Conservation (phyloP, 2,888 invertebrate species). For the Trachelus iudaicus region DNA sequence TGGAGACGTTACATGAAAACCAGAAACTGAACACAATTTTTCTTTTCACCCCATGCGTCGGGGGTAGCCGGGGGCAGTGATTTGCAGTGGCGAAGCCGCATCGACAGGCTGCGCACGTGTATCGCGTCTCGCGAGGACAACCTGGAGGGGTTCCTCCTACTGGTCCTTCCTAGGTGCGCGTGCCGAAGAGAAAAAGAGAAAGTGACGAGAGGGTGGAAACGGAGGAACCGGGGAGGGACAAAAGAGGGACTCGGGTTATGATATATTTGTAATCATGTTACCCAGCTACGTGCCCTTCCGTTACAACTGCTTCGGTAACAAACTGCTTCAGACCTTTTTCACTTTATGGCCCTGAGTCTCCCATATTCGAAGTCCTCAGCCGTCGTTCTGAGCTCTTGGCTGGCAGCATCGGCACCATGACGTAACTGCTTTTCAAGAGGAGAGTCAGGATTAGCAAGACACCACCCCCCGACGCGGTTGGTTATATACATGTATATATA, state of each 20-base stretch:
- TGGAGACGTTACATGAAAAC: not conserved
- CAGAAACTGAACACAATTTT: not conserved
- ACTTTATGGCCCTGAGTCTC: slow-evolving; percentile 9
- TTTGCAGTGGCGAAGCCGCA: slow-evolving; percentile 60
- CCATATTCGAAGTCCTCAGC: not conserved
- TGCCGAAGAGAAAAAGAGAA: not conserved
- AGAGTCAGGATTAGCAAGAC: not conserved
- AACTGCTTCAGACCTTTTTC: slow-evolving; percentile 44
- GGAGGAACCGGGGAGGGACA: slow-evolving; percentile 30
- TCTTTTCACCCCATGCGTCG: not conserved
- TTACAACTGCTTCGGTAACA: slow-evolving; percentile 62
- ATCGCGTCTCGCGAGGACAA: slow-evolving; percentile 36
- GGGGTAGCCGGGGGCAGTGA: slow-evolving; percentile 41
- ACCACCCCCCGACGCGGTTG: not conserved
- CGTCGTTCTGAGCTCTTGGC: not conserved
- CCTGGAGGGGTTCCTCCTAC: slow-evolving; percentile 29
- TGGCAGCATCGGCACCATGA: not conserved
- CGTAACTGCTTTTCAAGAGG: not conserved
- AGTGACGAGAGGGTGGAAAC: slow-evolving; percentile 17
- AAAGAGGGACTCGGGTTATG: slow-evolving; percentile 45
- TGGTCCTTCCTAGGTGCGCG: slow-evolving; percentile 38
- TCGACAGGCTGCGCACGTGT: slow-evolving; percentile 62
- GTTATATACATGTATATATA: too few relatives aligned
- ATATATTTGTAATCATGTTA: slow-evolving; percentile 65
- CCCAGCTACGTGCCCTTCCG: slow-evolving; percentile 59